These are phyloP conservation scores for Pseudomugil gertrudae DNA, from an alignment of 2,797 vertebrate genomes.

Conservation along the genomic window DNA sequence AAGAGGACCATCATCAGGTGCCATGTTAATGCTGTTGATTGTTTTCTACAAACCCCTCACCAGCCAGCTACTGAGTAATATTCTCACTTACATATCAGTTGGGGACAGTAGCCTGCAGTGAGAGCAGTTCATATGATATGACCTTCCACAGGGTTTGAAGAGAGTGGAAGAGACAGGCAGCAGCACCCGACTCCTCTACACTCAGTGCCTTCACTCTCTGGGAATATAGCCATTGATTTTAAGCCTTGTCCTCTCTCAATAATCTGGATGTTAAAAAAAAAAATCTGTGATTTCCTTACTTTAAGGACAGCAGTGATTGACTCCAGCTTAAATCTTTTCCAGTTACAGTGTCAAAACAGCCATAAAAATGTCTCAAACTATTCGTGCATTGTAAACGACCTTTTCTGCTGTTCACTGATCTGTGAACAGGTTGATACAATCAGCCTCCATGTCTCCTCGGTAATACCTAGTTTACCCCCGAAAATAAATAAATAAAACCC, in stretches of 20 bases:
- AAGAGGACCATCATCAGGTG: slow-evolving; percentile 7
- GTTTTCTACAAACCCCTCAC: slow-evolving; percentile 1
- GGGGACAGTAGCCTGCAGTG: slow-evolving; percentile 34
- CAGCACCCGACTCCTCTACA: slow-evolving; percentile 24
- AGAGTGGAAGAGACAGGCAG: slow-evolving; percentile 57
- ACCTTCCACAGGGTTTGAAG: slow-evolving; percentile 53
- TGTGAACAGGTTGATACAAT: background rate
- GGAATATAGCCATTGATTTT: slow-evolving; percentile 30
- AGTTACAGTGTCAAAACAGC: slow-evolving; percentile 18
- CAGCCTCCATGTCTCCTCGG: background rate
- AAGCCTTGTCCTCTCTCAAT: slow-evolving; percentile 13
- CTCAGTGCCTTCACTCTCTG: slow-evolving; percentile 8
- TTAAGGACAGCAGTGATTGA: slow-evolving; percentile 22
- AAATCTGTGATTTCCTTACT: slow-evolving; percentile 1
- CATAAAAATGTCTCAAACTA: slow-evolving; percentile 3
- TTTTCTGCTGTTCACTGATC: slow-evolving; percentile 5
- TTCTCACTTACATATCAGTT: slow-evolving; percentile 67
- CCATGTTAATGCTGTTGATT: background rate
- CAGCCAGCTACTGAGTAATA: slow-evolving; percentile 36
- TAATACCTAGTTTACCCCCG: background rate
- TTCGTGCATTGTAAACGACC: slow-evolving; percentile 7
- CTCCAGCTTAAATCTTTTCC: slow-evolving; percentile 15
- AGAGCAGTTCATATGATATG: slow-evolving; percentile 41
- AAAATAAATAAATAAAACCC: too few relatives aligned
- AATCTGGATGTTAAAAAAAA: slow-evolving; percentile 2